A percentile compares a stretch with the other conserved stretches of the same genome.
Evolutionary conservation across 2,797 vertebrate genomes (phyloP).

Genomic region (Anomalospiza imberbis): DNA sequence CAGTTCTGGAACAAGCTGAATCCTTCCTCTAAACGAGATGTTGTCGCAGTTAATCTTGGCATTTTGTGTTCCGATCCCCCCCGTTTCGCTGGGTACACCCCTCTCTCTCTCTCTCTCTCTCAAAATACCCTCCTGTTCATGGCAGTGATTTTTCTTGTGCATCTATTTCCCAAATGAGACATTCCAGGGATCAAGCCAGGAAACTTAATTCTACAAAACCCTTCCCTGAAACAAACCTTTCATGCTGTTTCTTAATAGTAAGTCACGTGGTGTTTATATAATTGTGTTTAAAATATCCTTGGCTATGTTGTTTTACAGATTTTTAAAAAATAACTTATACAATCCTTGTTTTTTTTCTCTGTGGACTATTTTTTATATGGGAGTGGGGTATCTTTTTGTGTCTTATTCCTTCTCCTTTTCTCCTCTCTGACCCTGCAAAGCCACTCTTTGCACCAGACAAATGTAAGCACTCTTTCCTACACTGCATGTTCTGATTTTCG

Average conservation of each 20-base stretch:
- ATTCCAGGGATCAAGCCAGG: neutral
- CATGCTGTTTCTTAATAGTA: neutral
- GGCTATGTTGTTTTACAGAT: slow-evolving; percentile 65
- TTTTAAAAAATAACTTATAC: slow-evolving; percentile 67
- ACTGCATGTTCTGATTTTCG: slow-evolving; percentile 58
- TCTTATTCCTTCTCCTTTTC: slow-evolving; percentile 16
- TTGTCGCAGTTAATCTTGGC: neutral
- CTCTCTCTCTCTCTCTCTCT: neutral
- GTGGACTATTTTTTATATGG: slow-evolving; percentile 57
- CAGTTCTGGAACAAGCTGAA: neutral
- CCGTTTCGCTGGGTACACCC: neutral
- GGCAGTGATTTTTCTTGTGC: neutral
- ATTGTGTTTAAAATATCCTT: slow-evolving; percentile 61
- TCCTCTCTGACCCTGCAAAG: slow-evolving; percentile 29
- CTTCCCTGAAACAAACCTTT: slow-evolving; percentile 20
- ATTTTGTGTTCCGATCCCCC: neutral
- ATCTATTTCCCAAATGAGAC: slow-evolving; percentile 23
- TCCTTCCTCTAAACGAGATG: neutral
- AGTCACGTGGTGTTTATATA: slow-evolving; percentile 35
- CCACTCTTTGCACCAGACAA: slow-evolving; percentile 45
- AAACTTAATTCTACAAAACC: neutral
- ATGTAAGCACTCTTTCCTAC: slow-evolving; percentile 56
- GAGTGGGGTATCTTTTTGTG: slow-evolving; percentile 13
- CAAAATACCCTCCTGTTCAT: neutral
- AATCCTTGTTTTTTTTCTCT: slow-evolving; percentile 42